A percentile compares a stretch with the other conserved stretches of the same genome.
Evolutionary conservation across 23 tunicate species (phyloP).

Genomic region (Clavelina lepadiformis): DNA sequence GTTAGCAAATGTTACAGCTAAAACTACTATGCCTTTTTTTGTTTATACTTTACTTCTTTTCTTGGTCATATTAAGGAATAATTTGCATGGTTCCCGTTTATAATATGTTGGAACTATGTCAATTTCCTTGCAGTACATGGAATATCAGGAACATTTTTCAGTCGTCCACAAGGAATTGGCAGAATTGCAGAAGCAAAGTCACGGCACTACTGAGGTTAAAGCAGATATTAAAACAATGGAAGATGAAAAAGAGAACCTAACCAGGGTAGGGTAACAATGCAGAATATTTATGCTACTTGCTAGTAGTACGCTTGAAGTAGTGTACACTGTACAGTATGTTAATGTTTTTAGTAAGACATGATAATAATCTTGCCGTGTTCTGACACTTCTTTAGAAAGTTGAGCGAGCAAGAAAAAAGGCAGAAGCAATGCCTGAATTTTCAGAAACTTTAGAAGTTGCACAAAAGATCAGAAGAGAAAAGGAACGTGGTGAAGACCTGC

Average conservation of each 20-base stretch:
- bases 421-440: constrained; percentile 70
- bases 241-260: constrained; percentile 92
- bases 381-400: constrained; percentile 45
- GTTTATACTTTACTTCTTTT: not conserved
- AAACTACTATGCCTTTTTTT: not conserved
- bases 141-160: constrained; percentile 58
- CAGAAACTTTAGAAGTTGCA: constrained; percentile 68
- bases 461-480: constrained; percentile 85
- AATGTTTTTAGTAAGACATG: not conserved
- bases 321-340: not conserved
- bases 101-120: too few species aligned
- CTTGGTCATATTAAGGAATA: too few species aligned
- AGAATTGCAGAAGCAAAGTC: constrained; percentile 74
- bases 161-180: constrained; percentile 58
- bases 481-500: constrained; percentile 69
- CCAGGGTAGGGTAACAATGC: constrained; percentile 43
- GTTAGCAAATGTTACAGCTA: not conserved
- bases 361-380: not conserved
- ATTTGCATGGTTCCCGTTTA: too few species aligned
- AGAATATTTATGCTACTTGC: not conserved
- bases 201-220: constrained; percentile 74
- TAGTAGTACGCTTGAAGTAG: not conserved
- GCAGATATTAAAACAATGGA: constrained; percentile 91
- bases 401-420: constrained; percentile 78
- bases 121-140: constrained; percentile 26